Evolutionary conservation across 2,888 invertebrate genomes (phyloP), one percentile per base, ranked within the genome.

Genomic region (Rotaria socialis): DNA sequence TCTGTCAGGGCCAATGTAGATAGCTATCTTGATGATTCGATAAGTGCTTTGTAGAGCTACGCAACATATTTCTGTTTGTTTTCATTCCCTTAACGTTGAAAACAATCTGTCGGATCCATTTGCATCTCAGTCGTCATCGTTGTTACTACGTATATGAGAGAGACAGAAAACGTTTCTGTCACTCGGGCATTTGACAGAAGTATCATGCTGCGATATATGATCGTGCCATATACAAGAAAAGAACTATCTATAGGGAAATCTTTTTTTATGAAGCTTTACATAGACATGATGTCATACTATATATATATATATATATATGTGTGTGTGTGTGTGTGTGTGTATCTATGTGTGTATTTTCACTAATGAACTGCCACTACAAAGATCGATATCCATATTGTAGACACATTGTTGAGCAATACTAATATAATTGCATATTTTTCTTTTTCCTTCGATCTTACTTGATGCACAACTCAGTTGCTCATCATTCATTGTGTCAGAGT

Each of bases 101-200:
- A 58, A 58, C 58, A 58, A 58, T 58, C 58, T 58, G n/a, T 58
- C 58, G n/a, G 58, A 58, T 58, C 58, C n/a, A 58, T 58, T 58
- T 58, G n/a, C 58, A 2, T 58, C 58, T 58, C 58, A 58, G 58
- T 58, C 24, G n/a, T 58, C 58, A 58, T 58, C 58, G 11, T 58
- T 58, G 58, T 58, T 10, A 58, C n/a, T 10, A n/a, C 58, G 7
- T n/a, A 58, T 24, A 58, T 58, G 58, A 58, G 16, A 58, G 58
- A 58, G 16, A 58, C n/a, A 58, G 55, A 55, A 55, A 52, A 58
- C 58, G 58, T 11, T 58, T 58, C 58, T 58, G 58, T 58, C 58
- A 58, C n/a, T 58, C n/a, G 58, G 58, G 58, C 11, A 58, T 58
- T 58, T 58, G 58, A 58, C 58, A 58, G n/a, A n/a, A 58, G 58